phyloP scores from a whole-genome alignment of 1,140 invertebrate genomes.

The Drosophila repleta region DNA sequence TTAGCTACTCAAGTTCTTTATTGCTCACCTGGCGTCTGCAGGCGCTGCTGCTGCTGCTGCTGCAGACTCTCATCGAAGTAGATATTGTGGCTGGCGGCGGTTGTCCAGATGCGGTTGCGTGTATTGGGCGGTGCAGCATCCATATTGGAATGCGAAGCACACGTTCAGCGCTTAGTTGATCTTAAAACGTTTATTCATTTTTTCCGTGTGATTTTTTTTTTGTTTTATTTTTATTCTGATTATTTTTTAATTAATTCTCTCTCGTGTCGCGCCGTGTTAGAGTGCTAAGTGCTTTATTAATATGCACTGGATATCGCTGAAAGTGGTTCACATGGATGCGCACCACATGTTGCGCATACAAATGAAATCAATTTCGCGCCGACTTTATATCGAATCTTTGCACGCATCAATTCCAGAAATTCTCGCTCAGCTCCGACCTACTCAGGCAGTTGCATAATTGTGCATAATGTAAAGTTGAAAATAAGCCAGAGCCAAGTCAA shows the following conservation, averaged over 20 bases:
- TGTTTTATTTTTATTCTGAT: slow-evolving; percentile 7
- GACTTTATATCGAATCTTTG: too few species aligned
- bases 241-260: slow-evolving; percentile 49
- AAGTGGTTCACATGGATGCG: slow-evolving; percentile 52
- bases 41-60: slow-evolving; percentile 45
- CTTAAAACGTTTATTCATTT: slow-evolving; percentile 44
- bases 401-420: not conserved
- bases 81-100: slow-evolving; percentile 60
- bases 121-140: slow-evolving; percentile 36
- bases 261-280: not conserved
- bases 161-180: slow-evolving; percentile 15
- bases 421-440: not conserved
- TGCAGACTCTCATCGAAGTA: slow-evolving; percentile 65
- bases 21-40: slow-evolving; percentile 67
- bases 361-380: slow-evolving; percentile 10
- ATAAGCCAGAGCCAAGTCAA: not conserved
- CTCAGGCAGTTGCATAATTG: slow-evolving; percentile 38
- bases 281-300: slow-evolving; percentile 19
- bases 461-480: slow-evolving; percentile 6
- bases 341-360: slow-evolving; percentile 64
- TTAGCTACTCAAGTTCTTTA: too few species aligned
- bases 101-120: slow-evolving; percentile 67
- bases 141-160: slow-evolving; percentile 20
- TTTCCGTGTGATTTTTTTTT: slow-evolving; percentile 44
- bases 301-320: slow-evolving; percentile 22